Evolutionary conservation across 2,797 vertebrate species (phyloP).

Genomic region (Balearica regulorum): DNA sequence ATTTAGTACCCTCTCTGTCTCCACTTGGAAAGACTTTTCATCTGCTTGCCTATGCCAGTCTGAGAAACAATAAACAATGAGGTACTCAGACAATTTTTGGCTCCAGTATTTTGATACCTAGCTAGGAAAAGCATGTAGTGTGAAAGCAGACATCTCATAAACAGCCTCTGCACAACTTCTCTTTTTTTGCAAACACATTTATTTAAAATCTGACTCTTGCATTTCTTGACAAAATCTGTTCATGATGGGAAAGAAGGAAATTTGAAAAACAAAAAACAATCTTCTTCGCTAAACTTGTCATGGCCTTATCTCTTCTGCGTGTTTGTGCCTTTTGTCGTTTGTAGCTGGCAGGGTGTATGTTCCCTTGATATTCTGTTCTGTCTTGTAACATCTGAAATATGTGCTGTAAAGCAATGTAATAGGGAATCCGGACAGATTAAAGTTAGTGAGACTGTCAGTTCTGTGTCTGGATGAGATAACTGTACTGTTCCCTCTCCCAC

Average conservation of each 20-base stretch:
- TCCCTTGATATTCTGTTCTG: neutral
- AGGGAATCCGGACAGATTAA: neutral
- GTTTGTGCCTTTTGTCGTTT: neutral
- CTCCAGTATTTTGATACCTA: neutral
- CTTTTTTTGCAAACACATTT: neutral
- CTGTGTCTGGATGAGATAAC: neutral
- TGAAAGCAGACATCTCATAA: neutral
- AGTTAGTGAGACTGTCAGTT: neutral
- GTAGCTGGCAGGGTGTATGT: neutral
- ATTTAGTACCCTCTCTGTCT: neutral
- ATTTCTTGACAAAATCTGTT: neutral
- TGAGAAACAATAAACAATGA: conserved; percentile 35
- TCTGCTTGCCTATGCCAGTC: neutral
- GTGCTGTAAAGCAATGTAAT: neutral
- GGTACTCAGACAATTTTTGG: neutral
- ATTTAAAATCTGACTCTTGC: neutral
- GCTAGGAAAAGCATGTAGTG: neutral
- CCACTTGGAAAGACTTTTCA: conserved; percentile 14
- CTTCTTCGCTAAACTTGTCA: neutral
- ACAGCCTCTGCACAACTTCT: neutral
- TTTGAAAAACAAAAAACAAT: neutral
- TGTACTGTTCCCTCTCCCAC: neutral
- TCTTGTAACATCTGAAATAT: neutral
- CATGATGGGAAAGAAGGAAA: neutral
- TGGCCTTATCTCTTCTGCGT: neutral